Conservation (phyloP, 2,113 vertebrate genomes). For the Protomyctophum bolini region DNA sequence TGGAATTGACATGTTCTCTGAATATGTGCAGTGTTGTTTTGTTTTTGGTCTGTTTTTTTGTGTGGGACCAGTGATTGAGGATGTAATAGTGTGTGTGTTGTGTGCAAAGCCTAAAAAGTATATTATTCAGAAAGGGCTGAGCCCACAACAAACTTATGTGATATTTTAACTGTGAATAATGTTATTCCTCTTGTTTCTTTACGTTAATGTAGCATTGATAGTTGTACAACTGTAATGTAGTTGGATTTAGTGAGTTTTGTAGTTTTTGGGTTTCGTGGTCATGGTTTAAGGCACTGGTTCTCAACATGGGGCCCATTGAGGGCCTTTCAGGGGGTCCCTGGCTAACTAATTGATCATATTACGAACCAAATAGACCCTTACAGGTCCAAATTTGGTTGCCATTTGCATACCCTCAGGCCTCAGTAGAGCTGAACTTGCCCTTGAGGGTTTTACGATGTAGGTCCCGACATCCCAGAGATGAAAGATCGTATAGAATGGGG, state of each 20-base stretch:
- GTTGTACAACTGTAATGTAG: conserved; percentile 47
- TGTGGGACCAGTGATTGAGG: conserved; percentile 61
- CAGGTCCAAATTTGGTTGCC: too few relatives aligned
- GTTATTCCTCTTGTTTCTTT: conserved; percentile 29
- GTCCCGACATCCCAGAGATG: too few relatives aligned
- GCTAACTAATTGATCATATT: too few relatives aligned
- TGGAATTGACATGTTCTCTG: conserved; percentile 43
- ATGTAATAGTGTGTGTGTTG: conserved; percentile 50
- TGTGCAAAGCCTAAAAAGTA: conserved; percentile 41
- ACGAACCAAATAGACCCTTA: too few relatives aligned
- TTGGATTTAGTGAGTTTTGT: conserved; percentile 37
- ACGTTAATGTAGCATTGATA: conserved; percentile 62
- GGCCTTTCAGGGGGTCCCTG: too few relatives aligned
- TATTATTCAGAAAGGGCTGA: conserved; percentile 44
- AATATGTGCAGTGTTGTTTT: conserved; percentile 56
- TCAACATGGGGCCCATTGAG: too few relatives aligned
- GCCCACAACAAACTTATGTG: conserved; percentile 49
- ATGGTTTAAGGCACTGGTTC: conserved; percentile 49
- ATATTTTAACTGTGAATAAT: conserved; percentile 73
- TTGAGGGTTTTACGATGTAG: too few relatives aligned
- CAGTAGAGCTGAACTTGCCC: too few relatives aligned
- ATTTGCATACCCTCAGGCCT: too few relatives aligned
- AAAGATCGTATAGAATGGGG: too few relatives aligned
- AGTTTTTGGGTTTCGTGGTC: conserved; percentile 44
- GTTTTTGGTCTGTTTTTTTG: conserved; percentile 38